phyloP scores from a whole-genome alignment of 2,888 invertebrate genomes.

The Nycteola revayana region DNA sequence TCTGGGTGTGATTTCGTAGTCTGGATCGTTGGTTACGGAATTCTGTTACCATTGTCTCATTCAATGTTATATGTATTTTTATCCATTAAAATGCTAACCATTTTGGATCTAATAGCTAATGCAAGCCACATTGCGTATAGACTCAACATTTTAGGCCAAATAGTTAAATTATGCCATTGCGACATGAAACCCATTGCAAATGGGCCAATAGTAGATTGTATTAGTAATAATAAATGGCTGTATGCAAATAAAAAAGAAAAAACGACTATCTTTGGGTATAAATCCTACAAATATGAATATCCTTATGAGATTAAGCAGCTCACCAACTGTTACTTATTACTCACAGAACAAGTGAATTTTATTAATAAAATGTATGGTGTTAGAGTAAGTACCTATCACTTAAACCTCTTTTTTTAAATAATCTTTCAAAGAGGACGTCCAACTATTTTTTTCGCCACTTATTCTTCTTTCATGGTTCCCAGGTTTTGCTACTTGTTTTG shows the following conservation, averaged over 20 bases:
- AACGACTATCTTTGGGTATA: no score
- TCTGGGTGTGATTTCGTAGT: conserved; percentile 46
- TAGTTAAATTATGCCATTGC: no score
- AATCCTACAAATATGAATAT: no score
- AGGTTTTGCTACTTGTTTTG: conserved; percentile 59
- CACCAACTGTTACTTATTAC: conserved; percentile 53
- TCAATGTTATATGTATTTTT: conserved; percentile 49
- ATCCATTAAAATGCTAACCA: conserved; percentile 59
- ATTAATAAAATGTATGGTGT: conserved; percentile 63
- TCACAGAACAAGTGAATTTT: conserved; percentile 57
- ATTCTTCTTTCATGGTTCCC: conserved; percentile 24
- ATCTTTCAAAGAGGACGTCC: not conserved
- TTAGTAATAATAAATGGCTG: conserved; percentile 46
- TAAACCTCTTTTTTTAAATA: not conserved
- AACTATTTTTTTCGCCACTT: no score
- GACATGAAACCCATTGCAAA: conserved; percentile 13
- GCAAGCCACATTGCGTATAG: conserved; percentile 20
- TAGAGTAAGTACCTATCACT: conserved; percentile 48
- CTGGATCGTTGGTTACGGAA: conserved; percentile 49
- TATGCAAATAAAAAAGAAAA: conserved; percentile 15
- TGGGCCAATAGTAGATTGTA: conserved; percentile 27
- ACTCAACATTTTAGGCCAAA: conserved; percentile 20
- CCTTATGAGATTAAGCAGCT: conserved; percentile 40
- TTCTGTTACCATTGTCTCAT: conserved; percentile 37
- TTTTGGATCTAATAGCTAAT: no score